Percentiles rank a stretch among this genome's conserved stretches.
Conservation (phyloP, 2,797 vertebrate species). For the Petrocephalus schoutedeni region DNA sequence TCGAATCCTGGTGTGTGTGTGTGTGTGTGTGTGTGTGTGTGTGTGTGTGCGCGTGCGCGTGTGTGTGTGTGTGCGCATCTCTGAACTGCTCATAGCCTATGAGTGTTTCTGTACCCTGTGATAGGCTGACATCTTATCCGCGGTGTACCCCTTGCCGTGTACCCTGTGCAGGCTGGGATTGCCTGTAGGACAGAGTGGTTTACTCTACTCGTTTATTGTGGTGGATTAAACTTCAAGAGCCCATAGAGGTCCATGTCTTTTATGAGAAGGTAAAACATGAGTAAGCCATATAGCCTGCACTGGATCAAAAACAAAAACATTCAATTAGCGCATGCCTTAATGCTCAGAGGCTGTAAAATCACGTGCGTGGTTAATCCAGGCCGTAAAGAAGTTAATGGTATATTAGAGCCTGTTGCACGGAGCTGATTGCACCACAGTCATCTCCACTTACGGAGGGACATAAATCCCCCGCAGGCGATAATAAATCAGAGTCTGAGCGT, state of each 20-base stretch:
- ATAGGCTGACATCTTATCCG: constrained; percentile 12
- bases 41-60: neutral
- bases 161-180: neutral
- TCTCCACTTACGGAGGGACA: neutral
- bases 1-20: neutral
- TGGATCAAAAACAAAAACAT: constrained; percentile 18
- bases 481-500: neutral
- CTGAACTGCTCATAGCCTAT: neutral
- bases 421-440: constrained; percentile 8
- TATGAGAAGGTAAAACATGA: neutral
- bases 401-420: neutral
- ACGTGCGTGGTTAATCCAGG: constrained; percentile 14
- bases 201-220: neutral
- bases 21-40: neutral
- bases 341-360: constrained; percentile 18
- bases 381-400: constrained; percentile 20
- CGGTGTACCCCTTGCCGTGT: neutral
- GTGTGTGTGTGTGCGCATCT: neutral
- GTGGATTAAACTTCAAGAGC: neutral
- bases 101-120: constrained; percentile 20
- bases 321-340: constrained; percentile 4
- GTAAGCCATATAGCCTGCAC: neutral
- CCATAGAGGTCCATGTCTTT: constrained; percentile 8
- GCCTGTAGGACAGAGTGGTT: neutral
- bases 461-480: constrained; percentile 10